These are phyloP conservation scores for Drosophila tropicalis DNA, from an alignment of 1,140 invertebrate genomes.

Conservation along the genomic window DNA sequence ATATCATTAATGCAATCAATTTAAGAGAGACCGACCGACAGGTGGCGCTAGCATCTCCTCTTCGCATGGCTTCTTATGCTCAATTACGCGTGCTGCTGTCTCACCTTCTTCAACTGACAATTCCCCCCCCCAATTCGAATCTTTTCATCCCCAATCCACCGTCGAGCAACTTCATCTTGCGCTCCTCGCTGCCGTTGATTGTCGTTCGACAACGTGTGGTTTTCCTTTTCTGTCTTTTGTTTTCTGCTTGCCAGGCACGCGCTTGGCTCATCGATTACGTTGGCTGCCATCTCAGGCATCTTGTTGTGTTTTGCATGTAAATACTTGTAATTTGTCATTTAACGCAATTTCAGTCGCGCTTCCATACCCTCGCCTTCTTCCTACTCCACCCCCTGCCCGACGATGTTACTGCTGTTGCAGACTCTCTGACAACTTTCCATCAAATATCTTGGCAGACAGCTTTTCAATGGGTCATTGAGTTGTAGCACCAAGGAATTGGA, in stretches of 20 bases:
- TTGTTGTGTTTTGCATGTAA: constrained; percentile 67
- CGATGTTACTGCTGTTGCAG: background rate
- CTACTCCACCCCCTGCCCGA: background rate
- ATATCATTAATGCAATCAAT: constrained; percentile 66
- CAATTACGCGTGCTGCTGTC: constrained; percentile 46
- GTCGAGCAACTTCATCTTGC: constrained; percentile 9
- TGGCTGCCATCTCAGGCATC: constrained; percentile 42
- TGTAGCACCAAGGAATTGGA: background rate
- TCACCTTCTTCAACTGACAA: background rate
- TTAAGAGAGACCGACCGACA: constrained; percentile 34
- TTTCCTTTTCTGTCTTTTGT: constrained; percentile 21
- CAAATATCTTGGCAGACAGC: constrained; percentile 23
- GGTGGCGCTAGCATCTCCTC: constrained; percentile 47
- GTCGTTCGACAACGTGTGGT: constrained; percentile 58
- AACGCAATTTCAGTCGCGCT: constrained; percentile 42
- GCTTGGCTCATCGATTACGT: constrained; percentile 57
- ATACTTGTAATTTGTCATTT: constrained; percentile 70
- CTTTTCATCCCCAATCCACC: background rate
- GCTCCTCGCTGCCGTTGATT: constrained; percentile 30
- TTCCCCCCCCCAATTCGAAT: background rate
- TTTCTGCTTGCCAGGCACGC: constrained; percentile 44
- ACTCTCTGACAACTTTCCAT: constrained; percentile 28
- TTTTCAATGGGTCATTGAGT: constrained; percentile 52
- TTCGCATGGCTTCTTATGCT: constrained; percentile 53
- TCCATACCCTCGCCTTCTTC: constrained; percentile 19